These are phyloP conservation scores for Anticlea derivata DNA, from an alignment of 2,888 invertebrate species.

Conservation along the genomic window DNA sequence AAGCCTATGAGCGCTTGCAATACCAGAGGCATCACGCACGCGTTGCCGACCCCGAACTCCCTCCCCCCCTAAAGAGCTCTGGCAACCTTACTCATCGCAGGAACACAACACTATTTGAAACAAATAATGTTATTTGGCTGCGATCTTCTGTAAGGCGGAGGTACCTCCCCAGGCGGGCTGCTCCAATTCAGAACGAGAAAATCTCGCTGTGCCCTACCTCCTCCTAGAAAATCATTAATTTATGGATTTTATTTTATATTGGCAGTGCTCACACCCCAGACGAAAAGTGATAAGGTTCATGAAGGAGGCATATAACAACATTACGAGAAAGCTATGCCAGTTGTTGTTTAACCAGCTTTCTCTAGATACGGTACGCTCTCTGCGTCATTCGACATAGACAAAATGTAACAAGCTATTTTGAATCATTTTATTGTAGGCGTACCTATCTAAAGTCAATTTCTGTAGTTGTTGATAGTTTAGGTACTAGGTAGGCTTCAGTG, in stretches of 20 bases:
- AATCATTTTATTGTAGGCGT: constrained; percentile 11
- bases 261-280: constrained; percentile 58
- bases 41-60: no score
- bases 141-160: no score
- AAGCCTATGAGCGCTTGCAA: no score
- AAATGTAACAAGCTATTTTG: not conserved
- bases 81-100: no score
- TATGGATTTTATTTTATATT: constrained; percentile 27
- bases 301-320: constrained; percentile 60
- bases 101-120: no score
- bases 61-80: no score
- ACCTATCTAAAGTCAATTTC: constrained; percentile 7
- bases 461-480: constrained; percentile 20
- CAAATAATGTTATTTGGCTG: no score
- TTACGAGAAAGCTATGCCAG: constrained; percentile 70
- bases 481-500: constrained; percentile 22
- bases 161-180: no score
- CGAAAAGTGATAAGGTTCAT: constrained; percentile 58
- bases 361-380: constrained; percentile 67
- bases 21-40: no score
- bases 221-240: no score
- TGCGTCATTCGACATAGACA: constrained; percentile 3
- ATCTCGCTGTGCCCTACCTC: no score
- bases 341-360: constrained; percentile 56
- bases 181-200: no score